phyloP scores from a whole-genome alignment of 2,113 vertebrate genomes.

The Clarias gariepinus region DNA sequence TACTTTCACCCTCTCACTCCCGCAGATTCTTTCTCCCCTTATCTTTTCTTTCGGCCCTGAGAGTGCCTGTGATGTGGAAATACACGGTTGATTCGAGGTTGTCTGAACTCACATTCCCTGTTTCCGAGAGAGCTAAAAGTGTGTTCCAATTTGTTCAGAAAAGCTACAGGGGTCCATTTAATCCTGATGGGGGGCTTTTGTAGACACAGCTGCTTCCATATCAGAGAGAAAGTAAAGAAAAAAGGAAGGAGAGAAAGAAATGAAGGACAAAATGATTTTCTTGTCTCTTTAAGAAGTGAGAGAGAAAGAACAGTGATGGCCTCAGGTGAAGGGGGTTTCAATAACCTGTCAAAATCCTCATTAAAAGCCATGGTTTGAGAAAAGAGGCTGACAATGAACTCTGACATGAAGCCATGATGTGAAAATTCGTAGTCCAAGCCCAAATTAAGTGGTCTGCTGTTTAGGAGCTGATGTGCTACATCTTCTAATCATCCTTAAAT shows the following conservation, averaged over 20 bases:
- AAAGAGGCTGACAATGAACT: constrained; percentile 14
- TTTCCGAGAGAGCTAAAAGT: constrained; percentile 57
- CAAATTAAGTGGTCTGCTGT: constrained; percentile 1
- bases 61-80: constrained; percentile 59
- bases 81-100: constrained; percentile 57
- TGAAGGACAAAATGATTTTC: constrained; percentile 26
- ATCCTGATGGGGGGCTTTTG: constrained; percentile 33
- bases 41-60: constrained; percentile 36
- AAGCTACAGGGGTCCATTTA: constrained; percentile 52
- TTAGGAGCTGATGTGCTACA: constrained; percentile 2
- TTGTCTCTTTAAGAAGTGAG: constrained; percentile 27
- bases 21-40: constrained; percentile 37
- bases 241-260: background rate
- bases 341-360: constrained; percentile 25
- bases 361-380: background rate
- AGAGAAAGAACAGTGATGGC: constrained; percentile 10
- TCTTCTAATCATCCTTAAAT: constrained; percentile 21
- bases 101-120: constrained; percentile 51
- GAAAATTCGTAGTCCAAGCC: background rate
- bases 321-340: constrained; percentile 24
- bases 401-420: background rate
- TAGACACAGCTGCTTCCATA: constrained; percentile 27
- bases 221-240: background rate
- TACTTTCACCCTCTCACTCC: constrained; percentile 35
- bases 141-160: constrained; percentile 58